Evolutionary conservation across 1,140 invertebrate genomes (phyloP).

Genomic region (Oryctes rhinoceros): DNA sequence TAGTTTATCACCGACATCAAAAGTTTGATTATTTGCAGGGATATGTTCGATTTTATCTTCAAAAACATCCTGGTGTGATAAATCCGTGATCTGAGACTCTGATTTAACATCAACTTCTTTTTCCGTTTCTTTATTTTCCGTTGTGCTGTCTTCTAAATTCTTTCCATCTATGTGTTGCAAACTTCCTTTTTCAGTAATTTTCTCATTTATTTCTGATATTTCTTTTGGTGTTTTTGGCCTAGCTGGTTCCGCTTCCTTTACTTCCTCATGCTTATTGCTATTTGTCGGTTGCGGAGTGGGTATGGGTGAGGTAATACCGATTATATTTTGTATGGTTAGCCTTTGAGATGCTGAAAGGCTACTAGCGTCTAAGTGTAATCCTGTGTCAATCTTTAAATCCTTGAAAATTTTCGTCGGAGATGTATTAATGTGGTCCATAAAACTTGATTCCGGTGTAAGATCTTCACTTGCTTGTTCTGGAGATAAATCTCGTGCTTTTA

Average conservation of each 20-base stretch:
- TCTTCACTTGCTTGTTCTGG: not conserved
- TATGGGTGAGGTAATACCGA: not conserved
- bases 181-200: not conserved
- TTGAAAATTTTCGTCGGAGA: conserved; percentile 6
- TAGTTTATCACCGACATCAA: not conserved
- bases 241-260: not conserved
- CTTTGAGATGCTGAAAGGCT: not conserved
- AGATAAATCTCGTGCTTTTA: not conserved
- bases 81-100: not conserved
- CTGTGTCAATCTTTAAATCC: not conserved
- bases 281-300: not conserved
- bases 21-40: not conserved
- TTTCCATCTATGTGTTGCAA: not conserved
- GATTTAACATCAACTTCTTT: not conserved
- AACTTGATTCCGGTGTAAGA: not conserved
- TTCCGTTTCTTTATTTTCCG: not conserved
- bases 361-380: not conserved
- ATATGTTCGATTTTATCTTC: not conserved
- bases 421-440: not conserved
- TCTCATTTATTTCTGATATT: not conserved
- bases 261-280: not conserved
- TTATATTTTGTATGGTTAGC: conserved; percentile 23
- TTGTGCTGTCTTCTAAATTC: not conserved
- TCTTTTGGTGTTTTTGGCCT: not conserved
- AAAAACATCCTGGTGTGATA: not conserved